Evolutionary conservation across 2,113 vertebrate species (phyloP).

Genomic region (Arvicanthis niloticus): DNA sequence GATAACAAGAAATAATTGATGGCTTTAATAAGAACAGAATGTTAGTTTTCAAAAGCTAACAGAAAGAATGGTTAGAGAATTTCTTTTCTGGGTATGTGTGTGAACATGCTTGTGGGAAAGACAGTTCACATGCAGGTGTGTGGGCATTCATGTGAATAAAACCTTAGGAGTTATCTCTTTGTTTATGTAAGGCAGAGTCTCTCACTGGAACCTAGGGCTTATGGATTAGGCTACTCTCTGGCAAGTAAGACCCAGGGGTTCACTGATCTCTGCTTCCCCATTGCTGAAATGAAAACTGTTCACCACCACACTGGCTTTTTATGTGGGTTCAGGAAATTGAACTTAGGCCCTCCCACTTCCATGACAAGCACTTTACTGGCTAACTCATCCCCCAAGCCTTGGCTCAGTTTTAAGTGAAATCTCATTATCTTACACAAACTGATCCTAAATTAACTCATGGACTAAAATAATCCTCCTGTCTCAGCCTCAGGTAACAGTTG

Average conservation of each 20-base stretch:
- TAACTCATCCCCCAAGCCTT: background rate
- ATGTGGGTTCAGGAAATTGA: background rate
- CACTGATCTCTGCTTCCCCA: background rate
- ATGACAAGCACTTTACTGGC: too few relatives aligned
- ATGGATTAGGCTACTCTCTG: background rate
- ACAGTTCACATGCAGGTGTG: background rate
- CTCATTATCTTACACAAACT: background rate
- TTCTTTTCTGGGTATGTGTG: background rate
- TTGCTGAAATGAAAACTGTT: background rate
- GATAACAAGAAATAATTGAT: background rate
- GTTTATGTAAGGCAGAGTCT: background rate
- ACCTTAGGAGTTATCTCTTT: background rate
- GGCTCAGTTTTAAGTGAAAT: background rate
- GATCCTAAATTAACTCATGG: background rate
- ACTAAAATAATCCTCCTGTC: background rate
- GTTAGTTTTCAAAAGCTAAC: background rate
- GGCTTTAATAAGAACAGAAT: background rate
- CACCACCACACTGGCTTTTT: background rate
- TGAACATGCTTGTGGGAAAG: too few relatives aligned
- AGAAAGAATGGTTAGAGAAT: background rate
- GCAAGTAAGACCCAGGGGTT: background rate
- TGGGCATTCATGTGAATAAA: background rate
- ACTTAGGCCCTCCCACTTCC: background rate
- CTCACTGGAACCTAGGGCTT: background rate
- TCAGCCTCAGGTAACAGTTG: background rate